A percentile compares a stretch with the other conserved stretches of the same genome.
phyloP scores from a whole-genome alignment of 2,888 invertebrate species.

The Podotricha telesiphe region DNA sequence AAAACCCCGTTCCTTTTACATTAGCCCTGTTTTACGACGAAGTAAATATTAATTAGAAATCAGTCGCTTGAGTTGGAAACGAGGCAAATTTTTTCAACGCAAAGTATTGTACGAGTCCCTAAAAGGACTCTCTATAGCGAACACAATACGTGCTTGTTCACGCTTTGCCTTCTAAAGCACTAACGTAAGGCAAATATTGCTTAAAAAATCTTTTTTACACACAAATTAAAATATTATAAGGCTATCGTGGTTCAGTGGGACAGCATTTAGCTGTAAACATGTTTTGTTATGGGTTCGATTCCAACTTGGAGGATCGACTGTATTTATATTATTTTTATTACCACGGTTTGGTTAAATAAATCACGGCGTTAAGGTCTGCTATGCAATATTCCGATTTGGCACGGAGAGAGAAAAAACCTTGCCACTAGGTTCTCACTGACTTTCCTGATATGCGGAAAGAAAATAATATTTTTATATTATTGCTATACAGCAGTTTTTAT shows the following conservation, averaged over 20 bases:
- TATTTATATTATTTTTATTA: no score
- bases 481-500: no score
- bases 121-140: slow-evolving; percentile 19
- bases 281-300: not conserved
- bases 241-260: not conserved
- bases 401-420: no score
- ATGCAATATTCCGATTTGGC: no score
- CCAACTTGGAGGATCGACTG: not conserved
- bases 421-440: no score
- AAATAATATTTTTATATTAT: no score
- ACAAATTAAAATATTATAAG: slow-evolving; percentile 4
- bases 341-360: no score
- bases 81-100: not conserved
- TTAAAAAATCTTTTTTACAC: slow-evolving; percentile 18
- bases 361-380: no score
- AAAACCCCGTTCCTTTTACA: no score
- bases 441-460: no score
- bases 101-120: slow-evolving; percentile 17
- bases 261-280: no score
- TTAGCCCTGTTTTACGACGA: no score
- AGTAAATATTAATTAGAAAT: slow-evolving; percentile 11
- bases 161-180: slow-evolving; percentile 24
- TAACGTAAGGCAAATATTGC: slow-evolving; percentile 3
- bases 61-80: not conserved
- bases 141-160: slow-evolving; percentile 30